phyloP scores from a whole-genome alignment of 2,113 vertebrate species.

The Syngnathus scovelli region DNA sequence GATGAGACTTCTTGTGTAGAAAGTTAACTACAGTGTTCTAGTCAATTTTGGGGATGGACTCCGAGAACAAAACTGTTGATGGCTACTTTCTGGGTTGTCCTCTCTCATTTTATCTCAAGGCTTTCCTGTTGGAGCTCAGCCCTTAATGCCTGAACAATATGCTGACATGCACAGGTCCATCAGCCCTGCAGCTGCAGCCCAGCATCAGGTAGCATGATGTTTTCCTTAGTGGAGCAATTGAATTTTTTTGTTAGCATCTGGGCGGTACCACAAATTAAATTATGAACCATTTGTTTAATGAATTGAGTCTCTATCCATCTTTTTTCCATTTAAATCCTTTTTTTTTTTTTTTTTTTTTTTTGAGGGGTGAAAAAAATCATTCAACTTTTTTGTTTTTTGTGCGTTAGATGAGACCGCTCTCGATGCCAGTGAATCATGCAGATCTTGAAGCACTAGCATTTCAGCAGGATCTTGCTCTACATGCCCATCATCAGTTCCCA shows the following conservation, averaged over 20 bases:
- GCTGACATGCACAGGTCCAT: constrained; percentile 79
- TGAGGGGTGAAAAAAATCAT: neutral
- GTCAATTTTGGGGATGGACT: neutral
- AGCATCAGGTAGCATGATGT: constrained; percentile 56
- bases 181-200: constrained; percentile 74
- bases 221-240: neutral
- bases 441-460: constrained; percentile 81
- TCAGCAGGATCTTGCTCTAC: constrained; percentile 84
- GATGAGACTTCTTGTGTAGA: neutral
- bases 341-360: neutral
- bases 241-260: neutral
- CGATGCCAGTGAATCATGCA: constrained; percentile 80
- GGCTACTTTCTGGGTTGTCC: neutral
- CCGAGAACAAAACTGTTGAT: neutral
- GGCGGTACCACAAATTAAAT: neutral
- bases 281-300: neutral
- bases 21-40: neutral
- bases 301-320: neutral
- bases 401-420: constrained; percentile 75
- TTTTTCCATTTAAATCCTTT: neutral
- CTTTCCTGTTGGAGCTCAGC: constrained; percentile 78
- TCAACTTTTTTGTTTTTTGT: neutral
- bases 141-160: constrained; percentile 82
- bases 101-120: constrained; percentile 55
- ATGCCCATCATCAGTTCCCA: constrained; percentile 80